A percentile compares a stretch with the other conserved stretches of the same genome.
These are phyloP conservation scores for Galeruca laticollis DNA, from an alignment of 2,888 invertebrate species.

Conservation along the genomic window DNA sequence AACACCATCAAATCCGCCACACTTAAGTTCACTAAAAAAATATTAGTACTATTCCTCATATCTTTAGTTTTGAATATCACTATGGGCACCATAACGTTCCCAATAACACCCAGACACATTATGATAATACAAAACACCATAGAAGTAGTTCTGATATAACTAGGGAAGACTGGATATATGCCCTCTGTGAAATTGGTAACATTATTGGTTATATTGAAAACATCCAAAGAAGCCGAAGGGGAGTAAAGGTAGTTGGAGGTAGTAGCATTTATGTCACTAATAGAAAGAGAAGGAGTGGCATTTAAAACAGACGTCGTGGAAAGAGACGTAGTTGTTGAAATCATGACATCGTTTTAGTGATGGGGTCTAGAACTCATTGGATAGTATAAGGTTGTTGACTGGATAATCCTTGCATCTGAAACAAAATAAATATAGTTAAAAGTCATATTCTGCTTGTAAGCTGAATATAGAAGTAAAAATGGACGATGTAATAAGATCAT, in stretches of 20 bases:
- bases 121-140: constrained; percentile 90
- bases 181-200: constrained; percentile 56
- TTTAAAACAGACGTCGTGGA: constrained; percentile 52
- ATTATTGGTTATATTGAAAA: constrained; percentile 49
- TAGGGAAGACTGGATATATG: constrained; percentile 73
- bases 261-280: constrained; percentile 53
- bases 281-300: constrained; percentile 46
- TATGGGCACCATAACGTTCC: constrained; percentile 93
- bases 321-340: constrained; percentile 60
- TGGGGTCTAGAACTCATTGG: constrained; percentile 3
- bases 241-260: constrained; percentile 58
- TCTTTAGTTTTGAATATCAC: constrained; percentile 93
- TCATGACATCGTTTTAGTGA: constrained; percentile 61
- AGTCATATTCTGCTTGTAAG: too few species aligned
- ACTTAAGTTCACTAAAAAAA: constrained; percentile 93
- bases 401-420: constrained; percentile 22
- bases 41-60: constrained; percentile 95
- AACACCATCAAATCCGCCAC: constrained; percentile 93
- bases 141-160: constrained; percentile 88
- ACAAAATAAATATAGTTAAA: constrained; percentile 9
- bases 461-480: too few species aligned
- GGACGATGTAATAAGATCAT: too few species aligned
- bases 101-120: constrained; percentile 90
- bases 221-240: constrained; percentile 47
- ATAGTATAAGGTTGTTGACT: neutral